Conservation (phyloP, 2,888 invertebrate species). For the Carcina quercana region DNA sequence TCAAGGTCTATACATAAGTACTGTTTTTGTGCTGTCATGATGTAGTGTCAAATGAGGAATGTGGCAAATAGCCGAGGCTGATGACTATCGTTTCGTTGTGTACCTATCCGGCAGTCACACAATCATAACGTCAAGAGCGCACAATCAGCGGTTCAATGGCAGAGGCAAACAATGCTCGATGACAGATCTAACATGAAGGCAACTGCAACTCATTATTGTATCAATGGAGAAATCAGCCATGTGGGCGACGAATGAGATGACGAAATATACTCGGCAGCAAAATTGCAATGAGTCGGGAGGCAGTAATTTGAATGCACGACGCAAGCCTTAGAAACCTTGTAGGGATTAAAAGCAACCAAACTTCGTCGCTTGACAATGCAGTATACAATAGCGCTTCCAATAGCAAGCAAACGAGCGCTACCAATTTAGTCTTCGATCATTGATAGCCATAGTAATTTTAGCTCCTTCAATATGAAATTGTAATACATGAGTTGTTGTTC, state of each 20-base stretch:
- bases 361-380: too few species aligned
- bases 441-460: too few species aligned
- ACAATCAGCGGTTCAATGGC: constrained; percentile 53
- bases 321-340: constrained; percentile 18
- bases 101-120: constrained; percentile 24
- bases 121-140: constrained; percentile 32
- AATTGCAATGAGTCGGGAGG: constrained; percentile 43
- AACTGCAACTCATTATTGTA: constrained; percentile 51
- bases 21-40: too few species aligned
- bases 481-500: too few species aligned
- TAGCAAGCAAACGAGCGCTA: too few species aligned
- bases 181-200: constrained; percentile 37
- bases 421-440: too few species aligned
- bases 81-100: constrained; percentile 6
- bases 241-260: constrained; percentile 47
- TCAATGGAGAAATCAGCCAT: constrained; percentile 61
- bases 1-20: too few species aligned
- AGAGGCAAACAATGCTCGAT: constrained; percentile 51
- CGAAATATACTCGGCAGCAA: constrained; percentile 37
- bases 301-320: constrained; percentile 42
- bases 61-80: constrained; percentile 3
- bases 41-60: constrained; percentile 2
- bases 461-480: too few species aligned
- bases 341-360: constrained; percentile 14
- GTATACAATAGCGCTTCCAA: too few species aligned